phyloP scores from a whole-genome alignment of 2,888 invertebrate genomes.

The Drosophila emarginata region DNA sequence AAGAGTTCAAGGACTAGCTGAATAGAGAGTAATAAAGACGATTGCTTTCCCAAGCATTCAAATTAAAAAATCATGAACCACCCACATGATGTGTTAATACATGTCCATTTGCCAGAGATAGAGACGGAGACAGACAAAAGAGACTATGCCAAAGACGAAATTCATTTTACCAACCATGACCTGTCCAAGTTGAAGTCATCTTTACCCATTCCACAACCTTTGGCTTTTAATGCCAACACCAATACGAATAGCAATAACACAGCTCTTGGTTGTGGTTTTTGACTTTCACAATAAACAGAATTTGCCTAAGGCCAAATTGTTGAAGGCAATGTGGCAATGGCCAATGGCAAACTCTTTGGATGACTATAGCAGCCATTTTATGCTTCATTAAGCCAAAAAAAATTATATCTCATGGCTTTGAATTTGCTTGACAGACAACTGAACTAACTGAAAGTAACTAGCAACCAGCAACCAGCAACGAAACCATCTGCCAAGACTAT shows the following conservation, averaged over 20 bases:
- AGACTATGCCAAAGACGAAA: slow-evolving; percentile 49
- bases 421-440: slow-evolving; percentile 54
- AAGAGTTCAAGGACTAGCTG: slow-evolving; percentile 60
- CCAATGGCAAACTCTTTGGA: neutral
- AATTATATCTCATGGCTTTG: slow-evolving; percentile 56
- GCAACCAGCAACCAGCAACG: neutral
- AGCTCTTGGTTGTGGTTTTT: slow-evolving; percentile 56
- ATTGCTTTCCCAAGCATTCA: neutral
- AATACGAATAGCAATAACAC: slow-evolving; percentile 40
- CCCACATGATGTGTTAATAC: slow-evolving; percentile 55
- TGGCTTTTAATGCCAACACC: slow-evolving; percentile 1
- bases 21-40: neutral
- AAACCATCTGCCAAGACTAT: neutral
- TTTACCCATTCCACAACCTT: slow-evolving; percentile 16
- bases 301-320: slow-evolving; percentile 20
- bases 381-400: slow-evolving; percentile 74
- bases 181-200: slow-evolving; percentile 7
- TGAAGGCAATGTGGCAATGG: too few species aligned
- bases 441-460: slow-evolving; percentile 20
- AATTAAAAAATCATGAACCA: slow-evolving; percentile 24
- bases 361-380: slow-evolving; percentile 56
- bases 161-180: slow-evolving; percentile 37
- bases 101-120: too few species aligned
- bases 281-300: slow-evolving; percentile 67
- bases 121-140: too few species aligned